These are phyloP conservation scores for Fratercula arctica DNA, from an alignment of 2,797 vertebrate species.

Conservation along the genomic window DNA sequence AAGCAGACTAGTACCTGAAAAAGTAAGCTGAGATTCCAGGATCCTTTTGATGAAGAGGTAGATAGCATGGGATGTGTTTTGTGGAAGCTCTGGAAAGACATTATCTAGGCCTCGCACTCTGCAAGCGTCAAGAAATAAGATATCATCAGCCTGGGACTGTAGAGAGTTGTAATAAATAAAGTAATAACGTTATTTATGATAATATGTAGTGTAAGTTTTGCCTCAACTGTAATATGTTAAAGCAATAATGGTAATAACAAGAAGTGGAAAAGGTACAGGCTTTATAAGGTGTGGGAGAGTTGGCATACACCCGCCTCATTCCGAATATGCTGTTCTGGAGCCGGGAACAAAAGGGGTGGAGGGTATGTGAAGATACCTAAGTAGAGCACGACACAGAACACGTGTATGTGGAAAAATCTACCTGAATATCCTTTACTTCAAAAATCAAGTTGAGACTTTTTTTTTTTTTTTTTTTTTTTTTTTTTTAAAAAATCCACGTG, in stretches of 20 bases:
- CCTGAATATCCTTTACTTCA: background rate
- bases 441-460: background rate
- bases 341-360: background rate
- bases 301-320: background rate
- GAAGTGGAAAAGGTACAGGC: background rate
- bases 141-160: background rate
- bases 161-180: background rate
- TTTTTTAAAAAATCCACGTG: background rate
- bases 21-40: background rate
- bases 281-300: background rate
- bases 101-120: background rate
- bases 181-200: background rate
- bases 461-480: background rate
- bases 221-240: too few species aligned
- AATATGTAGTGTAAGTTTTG: background rate
- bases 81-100: background rate
- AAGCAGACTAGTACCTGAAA: background rate
- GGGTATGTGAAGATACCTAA: too few species aligned
- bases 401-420: background rate
- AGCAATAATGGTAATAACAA: background rate
- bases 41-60: constrained; percentile 12
- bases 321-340: background rate
- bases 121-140: background rate
- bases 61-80: background rate
- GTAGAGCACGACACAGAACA: background rate